These are phyloP conservation scores for Pseudorhombus dupliciocellatus DNA, from an alignment of 2,113 vertebrate species.

Conservation along the genomic window DNA sequence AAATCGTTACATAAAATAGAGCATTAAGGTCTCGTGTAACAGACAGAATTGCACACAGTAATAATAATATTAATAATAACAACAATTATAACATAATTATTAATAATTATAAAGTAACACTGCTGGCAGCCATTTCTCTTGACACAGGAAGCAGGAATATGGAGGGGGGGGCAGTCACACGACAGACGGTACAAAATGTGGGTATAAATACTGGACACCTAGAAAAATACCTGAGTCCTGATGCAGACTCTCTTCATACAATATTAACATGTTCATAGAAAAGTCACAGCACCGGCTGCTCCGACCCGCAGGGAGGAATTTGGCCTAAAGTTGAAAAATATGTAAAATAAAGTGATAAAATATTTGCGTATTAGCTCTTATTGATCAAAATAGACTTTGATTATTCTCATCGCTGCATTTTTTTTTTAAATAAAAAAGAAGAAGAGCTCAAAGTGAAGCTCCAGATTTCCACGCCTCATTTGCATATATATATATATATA, in stretches of 20 bases:
- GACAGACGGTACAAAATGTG: constrained; percentile 87
- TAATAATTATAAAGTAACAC: constrained; percentile 83
- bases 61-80: constrained; percentile 61
- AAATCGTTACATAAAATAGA: constrained; percentile 84
- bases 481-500: too few relatives aligned
- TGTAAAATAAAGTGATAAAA: constrained; percentile 73
- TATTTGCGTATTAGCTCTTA: constrained; percentile 62
- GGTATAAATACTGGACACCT: constrained; percentile 94
- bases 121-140: constrained; percentile 81
- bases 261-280: constrained; percentile 87
- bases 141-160: constrained; percentile 79
- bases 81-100: constrained; percentile 46
- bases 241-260: constrained; percentile 88
- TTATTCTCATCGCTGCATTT: constrained; percentile 4
- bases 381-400: constrained; percentile 69
- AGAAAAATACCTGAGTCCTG: constrained; percentile 93
- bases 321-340: constrained; percentile 69
- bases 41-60: constrained; percentile 85
- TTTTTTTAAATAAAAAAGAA: too few relatives aligned
- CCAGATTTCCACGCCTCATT: constrained; percentile 39
- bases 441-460: constrained; percentile 42
- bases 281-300: constrained; percentile 82
- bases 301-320: constrained; percentile 68
- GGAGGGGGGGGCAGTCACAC: constrained; percentile 85
- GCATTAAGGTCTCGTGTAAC: constrained; percentile 83